phyloP scores from a whole-genome alignment of 2,888 invertebrate genomes.

The Sisyra terminalis region DNA sequence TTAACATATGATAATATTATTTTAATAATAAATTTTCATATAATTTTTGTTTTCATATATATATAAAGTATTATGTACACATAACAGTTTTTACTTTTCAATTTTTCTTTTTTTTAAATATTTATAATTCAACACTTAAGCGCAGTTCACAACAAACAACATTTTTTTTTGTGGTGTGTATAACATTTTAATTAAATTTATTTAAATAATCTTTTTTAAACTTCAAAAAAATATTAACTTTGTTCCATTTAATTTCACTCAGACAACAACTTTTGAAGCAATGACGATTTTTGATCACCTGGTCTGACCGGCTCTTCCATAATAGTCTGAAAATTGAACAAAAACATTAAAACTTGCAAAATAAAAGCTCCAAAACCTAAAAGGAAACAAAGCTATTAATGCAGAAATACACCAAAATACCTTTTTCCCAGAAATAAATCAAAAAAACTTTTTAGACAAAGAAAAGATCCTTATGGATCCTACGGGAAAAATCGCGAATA shows the following conservation, averaged over 20 bases:
- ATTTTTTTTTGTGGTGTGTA: neutral
- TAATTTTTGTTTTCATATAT: no score
- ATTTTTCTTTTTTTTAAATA: no score
- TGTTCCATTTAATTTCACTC: conserved; percentile 39
- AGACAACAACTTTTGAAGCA: conserved; percentile 73
- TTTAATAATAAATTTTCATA: no score
- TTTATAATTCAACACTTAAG: neutral
- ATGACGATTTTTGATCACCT: conserved; percentile 65
- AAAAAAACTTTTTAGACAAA: no score
- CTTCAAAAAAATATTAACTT: conserved; percentile 11
- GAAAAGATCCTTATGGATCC: no score
- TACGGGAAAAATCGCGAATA: no score
- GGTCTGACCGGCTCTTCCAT: conserved; percentile 55
- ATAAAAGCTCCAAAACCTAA: neutral
- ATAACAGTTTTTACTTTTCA: no score
- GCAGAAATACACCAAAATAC: neutral
- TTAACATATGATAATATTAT: no score
- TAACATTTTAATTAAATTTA: neutral
- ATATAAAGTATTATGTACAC: no score
- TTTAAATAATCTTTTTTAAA: conserved; percentile 25
- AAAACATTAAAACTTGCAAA: neutral
- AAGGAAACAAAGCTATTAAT: neutral
- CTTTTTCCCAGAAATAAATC: neutral
- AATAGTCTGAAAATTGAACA: conserved; percentile 39
- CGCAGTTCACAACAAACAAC: conserved; percentile 1